Conservation (phyloP, 2,113 vertebrate genomes). For the Rhegmatorhina hoffmannsi region DNA sequence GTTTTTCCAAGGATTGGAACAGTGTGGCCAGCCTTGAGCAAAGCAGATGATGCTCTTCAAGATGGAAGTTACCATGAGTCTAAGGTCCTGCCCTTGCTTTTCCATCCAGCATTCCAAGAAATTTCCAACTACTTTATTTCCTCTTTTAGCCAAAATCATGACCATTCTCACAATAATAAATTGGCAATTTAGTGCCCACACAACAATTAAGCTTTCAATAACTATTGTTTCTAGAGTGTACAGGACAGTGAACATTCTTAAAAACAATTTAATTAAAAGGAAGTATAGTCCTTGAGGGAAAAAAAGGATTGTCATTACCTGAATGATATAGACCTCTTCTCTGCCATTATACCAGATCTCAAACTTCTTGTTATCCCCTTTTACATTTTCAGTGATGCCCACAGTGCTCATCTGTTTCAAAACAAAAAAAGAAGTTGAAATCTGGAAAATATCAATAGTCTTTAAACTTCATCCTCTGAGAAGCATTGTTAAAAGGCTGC, state of each 20-base stretch:
- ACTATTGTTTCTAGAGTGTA: neutral
- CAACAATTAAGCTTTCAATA: neutral
- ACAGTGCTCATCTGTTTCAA: constrained; percentile 88
- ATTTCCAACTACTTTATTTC: neutral
- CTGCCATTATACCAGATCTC: constrained; percentile 93
- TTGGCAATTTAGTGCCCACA: neutral
- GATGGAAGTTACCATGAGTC: neutral
- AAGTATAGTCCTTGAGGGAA: neutral
- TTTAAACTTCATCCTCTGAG: neutral
- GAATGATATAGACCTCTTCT: constrained; percentile 95
- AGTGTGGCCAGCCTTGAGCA: neutral
- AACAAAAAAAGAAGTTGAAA: constrained; percentile 21
- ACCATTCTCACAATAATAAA: neutral
- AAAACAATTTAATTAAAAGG: neutral
- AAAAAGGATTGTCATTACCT: constrained; percentile 75
- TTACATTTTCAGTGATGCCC: constrained; percentile 93
- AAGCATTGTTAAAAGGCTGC: neutral
- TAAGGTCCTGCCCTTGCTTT: neutral
- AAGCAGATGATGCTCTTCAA: neutral
- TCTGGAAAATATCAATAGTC: neutral
- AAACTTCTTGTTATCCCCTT: constrained; percentile 92
- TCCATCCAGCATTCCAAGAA: neutral
- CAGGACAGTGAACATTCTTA: neutral
- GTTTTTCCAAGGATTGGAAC: neutral
- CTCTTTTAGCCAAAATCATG: neutral